Evolutionary conservation across 1,140 invertebrate species (phyloP), one percentile per base, ranked within the genome.

Genomic region (Maniola jurtina): DNA sequence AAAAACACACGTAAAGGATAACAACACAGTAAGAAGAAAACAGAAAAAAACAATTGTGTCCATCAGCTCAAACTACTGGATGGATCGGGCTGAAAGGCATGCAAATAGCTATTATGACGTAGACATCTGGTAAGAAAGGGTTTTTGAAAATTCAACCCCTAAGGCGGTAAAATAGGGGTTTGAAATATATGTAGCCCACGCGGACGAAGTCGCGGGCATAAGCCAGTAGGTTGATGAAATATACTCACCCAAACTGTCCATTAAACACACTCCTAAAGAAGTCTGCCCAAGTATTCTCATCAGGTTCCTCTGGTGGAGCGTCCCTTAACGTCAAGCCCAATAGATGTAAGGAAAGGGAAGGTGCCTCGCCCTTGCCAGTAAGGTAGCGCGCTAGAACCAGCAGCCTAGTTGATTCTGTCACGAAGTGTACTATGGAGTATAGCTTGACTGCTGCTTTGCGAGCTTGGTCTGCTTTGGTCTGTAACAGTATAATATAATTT

Each of bases 181-280:
- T 25, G 4, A 25, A 25, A 25, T 25, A 2, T 25, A 4, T 25
- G 25, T 25, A 25, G 25, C 4, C 25, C 25, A 25, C 1, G 25
- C 25, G 25, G 25, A 25, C 25, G 25, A 25, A 25, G 25, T 25
- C 25, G 25, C 25, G 1, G 25, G 25, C 1, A 25, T 40, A 40
- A 40, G 10, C 6, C 6, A 45, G 13, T 13, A 11, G 13, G 13
- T 5, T 45, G 5, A 11, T 1, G 1, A 6, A 61, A 42, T 48
- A 42, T 48, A 16, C 73, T 75, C 48, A 88, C 86, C 80, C 56
- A 34, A 84, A 59, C 0, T 81, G 60, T 57, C 86, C 84, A n/a
- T 64, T 70, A 13, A 71, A 10, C 0, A 86, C 7, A 50, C 52
- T 74, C 11, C 40, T 71, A 8, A 72, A 52, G 7, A 84, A 61